Evolutionary conservation across 2,113 vertebrate species (phyloP).

Genomic region (Marmota monax): DNA sequence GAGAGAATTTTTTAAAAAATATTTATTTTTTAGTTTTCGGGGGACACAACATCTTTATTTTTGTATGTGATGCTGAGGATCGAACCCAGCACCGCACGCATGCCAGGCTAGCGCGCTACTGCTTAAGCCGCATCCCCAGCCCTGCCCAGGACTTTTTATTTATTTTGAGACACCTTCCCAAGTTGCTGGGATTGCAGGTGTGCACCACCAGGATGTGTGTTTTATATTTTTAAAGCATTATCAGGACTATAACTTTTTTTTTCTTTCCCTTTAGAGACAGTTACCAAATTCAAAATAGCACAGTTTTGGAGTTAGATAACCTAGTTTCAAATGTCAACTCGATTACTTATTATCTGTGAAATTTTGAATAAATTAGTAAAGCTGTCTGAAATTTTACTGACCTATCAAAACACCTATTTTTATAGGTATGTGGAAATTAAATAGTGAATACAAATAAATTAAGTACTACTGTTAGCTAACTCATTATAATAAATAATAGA

Average conservation of each 20-base stretch:
- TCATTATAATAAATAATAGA: no score
- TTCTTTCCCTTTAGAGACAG: not conserved
- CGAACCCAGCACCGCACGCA: no score
- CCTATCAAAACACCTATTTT: not conserved
- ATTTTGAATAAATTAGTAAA: constrained; percentile 4
- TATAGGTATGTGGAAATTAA: not conserved
- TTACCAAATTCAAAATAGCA: not conserved
- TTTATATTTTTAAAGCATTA: not conserved
- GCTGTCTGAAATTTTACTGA: not conserved
- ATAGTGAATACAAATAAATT: not conserved
- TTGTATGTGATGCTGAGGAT: no score
- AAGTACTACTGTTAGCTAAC: not conserved
- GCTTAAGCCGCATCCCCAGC: no score
- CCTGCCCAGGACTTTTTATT: not conserved
- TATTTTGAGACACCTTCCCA: not conserved
- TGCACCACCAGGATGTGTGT: not conserved
- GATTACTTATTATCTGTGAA: constrained; percentile 24
- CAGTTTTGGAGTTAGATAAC: constrained; percentile 9
- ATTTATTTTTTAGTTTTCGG: no score
- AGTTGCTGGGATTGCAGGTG: not conserved
- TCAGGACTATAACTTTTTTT: not conserved
- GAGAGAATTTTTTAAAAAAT: no score
- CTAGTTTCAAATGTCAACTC: not conserved
- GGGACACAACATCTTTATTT: no score
- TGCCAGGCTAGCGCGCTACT: no score